Evolutionary conservation across 2,113 vertebrate species (phyloP).

Genomic region (Petaurus breviceps): DNA sequence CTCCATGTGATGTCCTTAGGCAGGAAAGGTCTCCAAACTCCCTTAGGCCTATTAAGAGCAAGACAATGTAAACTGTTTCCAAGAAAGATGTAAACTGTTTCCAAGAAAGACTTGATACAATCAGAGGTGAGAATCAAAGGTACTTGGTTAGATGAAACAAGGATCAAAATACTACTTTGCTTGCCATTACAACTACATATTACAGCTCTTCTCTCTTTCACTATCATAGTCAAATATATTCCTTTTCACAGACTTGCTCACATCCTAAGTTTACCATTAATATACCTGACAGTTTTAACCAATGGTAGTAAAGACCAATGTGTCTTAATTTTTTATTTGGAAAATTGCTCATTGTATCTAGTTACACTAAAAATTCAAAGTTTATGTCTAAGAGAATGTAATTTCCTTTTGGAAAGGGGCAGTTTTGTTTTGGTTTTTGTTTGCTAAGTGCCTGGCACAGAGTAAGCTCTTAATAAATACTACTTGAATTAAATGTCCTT

Average conservation of each 20-base stretch:
- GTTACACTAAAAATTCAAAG: background rate
- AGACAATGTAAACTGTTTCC: too few relatives aligned
- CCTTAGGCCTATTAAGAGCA: too few relatives aligned
- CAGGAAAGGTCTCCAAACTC: too few relatives aligned
- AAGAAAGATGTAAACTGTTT: too few relatives aligned
- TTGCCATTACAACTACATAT: too few relatives aligned
- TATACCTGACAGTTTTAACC: background rate
- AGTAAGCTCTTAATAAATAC: background rate
- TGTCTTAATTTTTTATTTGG: background rate
- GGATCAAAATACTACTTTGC: too few relatives aligned
- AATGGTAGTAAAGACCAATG: background rate
- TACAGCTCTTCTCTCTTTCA: background rate
- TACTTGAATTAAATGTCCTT: background rate
- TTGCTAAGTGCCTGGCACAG: background rate
- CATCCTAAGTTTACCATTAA: background rate
- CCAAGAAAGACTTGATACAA: too few relatives aligned
- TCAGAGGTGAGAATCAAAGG: too few relatives aligned
- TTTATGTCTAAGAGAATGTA: background rate
- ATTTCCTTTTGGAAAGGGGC: background rate
- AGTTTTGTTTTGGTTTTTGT: background rate
- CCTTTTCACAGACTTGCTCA: background rate
- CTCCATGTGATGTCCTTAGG: too few relatives aligned
- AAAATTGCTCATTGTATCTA: background rate
- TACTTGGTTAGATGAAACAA: too few relatives aligned
- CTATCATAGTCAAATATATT: background rate